Percentiles rank a stretch among this genome's conserved stretches.
Conservation (phyloP, 2,797 vertebrate genomes). For the Adrianichthys oophorus region DNA sequence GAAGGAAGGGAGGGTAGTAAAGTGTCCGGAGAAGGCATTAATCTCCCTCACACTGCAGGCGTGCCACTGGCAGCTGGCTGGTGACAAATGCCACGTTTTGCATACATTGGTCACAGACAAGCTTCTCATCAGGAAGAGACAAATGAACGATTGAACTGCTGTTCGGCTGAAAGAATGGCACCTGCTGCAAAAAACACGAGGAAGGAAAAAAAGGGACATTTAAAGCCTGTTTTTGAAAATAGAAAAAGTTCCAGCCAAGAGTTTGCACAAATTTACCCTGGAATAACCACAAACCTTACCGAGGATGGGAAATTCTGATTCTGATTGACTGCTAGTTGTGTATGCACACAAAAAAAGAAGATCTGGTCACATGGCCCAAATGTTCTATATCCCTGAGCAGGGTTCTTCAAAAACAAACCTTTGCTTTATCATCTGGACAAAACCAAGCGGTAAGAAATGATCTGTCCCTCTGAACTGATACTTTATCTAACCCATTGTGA, state of each 20-base stretch:
- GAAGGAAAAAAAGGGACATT: constrained; percentile 16
- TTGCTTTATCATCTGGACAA: too few relatives aligned
- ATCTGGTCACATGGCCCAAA: too few relatives aligned
- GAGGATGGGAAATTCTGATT: too few relatives aligned
- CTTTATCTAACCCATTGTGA: too few relatives aligned
- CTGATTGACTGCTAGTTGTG: too few relatives aligned
- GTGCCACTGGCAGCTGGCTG: constrained; percentile 92
- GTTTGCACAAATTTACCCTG: neutral
- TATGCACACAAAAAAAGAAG: too few relatives aligned
- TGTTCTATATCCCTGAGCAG: too few relatives aligned
- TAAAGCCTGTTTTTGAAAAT: constrained; percentile 13
- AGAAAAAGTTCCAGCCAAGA: neutral
- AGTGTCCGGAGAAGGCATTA: constrained; percentile 93
- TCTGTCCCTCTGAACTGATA: too few relatives aligned
- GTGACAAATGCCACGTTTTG: constrained; percentile 99
- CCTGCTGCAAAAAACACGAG: constrained; percentile 15
- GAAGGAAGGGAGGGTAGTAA: constrained; percentile 97
- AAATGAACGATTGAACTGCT: constrained; percentile 40
- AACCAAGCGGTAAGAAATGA: too few relatives aligned
- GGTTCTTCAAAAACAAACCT: too few relatives aligned
- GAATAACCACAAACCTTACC: too few relatives aligned
- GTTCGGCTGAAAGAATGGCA: constrained; percentile 19
- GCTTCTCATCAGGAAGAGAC: constrained; percentile 73
- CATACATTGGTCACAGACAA: constrained; percentile 96
- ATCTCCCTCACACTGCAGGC: constrained; percentile 97